Base-by-base conservation (phyloP, 2,113 vertebrate genomes). In the western clawed frog (Xenopus tropicalis) region DNA sequence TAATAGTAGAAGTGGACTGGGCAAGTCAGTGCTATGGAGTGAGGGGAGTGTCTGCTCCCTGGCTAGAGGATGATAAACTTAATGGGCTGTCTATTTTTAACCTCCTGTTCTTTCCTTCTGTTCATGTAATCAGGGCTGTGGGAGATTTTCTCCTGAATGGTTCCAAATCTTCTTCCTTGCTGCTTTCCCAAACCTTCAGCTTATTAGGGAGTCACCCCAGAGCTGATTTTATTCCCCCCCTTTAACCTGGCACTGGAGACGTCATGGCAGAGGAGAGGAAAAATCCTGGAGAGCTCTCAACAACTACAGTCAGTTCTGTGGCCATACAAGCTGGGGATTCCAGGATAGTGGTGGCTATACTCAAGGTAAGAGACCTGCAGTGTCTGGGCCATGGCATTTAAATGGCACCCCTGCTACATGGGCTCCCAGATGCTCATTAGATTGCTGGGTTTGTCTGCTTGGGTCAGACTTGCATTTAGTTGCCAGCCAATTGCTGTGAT, bases 51-150 rank as follows among this genome's bases (percentile, higher is more conserved):
- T 91, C 84, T 80, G 69, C 84, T 82, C 83, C 79, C 67, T 82
- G 77, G 80, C 82, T 78, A 84, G 78, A 84, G 85, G 82, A 79
- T 81, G 93, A 95, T 94, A 94, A 94, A 90, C 88, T 92, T 87
- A 86, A 88, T 91, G 87, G 89, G 83, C 78, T 83, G 82, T 88
- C 93, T 95, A 95, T 94, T 94, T 95, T 93, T 95, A 95, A 90
- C 90, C 81, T 85, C 64, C 86, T 85, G 87, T 90, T 90, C 90
- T 90, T 88, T 88, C 79, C 86, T 88, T 86, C 87, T 88, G 91
- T 86, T 91, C 80, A 84, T 82, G 80, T 78, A 79, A 83, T 84
- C 86, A 76, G 87, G 84, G 83, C 70, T 78, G 84, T 84, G 83
- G 48, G 85, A 87, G 88, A 78, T 64, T 78, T 79, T 87, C 81